A percentile compares a stretch with the other conserved stretches of the same genome.
Conservation (phyloP, 2,797 vertebrate genomes). For the Tangara arthus region DNA sequence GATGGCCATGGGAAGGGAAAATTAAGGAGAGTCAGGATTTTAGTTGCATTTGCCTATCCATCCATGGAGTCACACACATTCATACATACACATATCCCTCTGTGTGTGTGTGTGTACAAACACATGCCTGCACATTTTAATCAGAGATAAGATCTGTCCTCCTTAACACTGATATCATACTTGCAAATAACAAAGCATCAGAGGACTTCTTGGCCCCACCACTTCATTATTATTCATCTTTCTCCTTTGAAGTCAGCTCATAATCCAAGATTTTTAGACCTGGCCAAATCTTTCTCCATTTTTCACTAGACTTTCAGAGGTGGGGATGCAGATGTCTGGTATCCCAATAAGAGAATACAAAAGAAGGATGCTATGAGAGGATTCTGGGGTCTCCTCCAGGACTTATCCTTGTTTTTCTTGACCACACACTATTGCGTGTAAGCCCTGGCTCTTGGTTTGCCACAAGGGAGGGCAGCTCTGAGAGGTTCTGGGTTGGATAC, state of each 20-base stretch:
- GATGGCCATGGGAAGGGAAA: background rate
- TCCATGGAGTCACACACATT: background rate
- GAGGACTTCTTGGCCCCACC: background rate
- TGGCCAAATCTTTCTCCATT: background rate
- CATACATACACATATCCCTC: background rate
- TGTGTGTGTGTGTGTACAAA: background rate
- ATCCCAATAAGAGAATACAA: background rate
- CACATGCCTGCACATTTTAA: background rate
- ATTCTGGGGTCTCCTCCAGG: background rate
- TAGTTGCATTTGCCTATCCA: background rate
- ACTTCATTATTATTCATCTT: background rate
- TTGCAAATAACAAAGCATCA: background rate
- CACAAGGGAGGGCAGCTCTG: background rate
- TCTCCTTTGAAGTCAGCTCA: background rate
- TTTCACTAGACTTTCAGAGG: background rate
- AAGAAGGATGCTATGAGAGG: background rate
- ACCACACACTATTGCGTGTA: background rate
- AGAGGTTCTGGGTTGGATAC: background rate
- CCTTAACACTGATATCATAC: background rate
- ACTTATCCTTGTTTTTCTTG: background rate
- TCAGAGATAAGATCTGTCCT: background rate
- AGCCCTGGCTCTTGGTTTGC: background rate
- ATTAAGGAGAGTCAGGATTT: background rate
- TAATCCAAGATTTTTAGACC: background rate
- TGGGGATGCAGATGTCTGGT: background rate